A percentile compares a stretch with the other conserved stretches of the same genome.
Evolutionary conservation across 2,797 vertebrate genomes (phyloP).

Genomic region (Numenius phaeopus): DNA sequence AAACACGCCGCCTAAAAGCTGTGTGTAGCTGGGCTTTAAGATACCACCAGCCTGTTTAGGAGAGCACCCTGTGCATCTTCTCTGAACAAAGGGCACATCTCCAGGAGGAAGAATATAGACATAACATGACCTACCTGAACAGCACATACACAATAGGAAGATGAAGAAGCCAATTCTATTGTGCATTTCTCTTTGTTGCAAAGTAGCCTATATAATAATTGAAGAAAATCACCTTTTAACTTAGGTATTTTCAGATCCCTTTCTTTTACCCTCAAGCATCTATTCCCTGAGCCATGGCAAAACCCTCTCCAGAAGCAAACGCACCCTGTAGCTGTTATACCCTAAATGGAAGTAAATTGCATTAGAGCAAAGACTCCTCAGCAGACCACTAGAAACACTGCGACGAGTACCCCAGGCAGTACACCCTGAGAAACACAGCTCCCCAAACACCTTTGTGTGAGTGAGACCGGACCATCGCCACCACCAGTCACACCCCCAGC

Average conservation of each 20-base stretch:
- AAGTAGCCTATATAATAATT: not conserved
- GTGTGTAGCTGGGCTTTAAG: not conserved
- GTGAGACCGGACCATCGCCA: not conserved
- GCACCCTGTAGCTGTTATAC: too few relatives aligned
- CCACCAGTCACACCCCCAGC: not conserved
- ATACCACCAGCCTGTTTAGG: not conserved
- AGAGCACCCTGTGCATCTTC: not conserved
- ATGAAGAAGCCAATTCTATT: not conserved
- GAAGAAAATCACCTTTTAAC: not conserved
- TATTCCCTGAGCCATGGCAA: not conserved
- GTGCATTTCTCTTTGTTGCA: not conserved
- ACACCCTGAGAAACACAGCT: not conserved
- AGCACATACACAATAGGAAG: not conserved
- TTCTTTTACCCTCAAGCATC: not conserved
- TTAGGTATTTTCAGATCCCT: not conserved
- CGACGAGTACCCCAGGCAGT: not conserved
- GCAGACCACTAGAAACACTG: rapidly evolving
- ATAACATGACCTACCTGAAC: not conserved
- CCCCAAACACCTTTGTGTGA: not conserved
- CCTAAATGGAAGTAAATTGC: not conserved
- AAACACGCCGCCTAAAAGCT: not conserved
- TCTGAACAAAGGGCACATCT: not conserved
- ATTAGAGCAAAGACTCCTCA: not conserved
- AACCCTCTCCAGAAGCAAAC: not conserved
- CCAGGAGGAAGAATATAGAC: not conserved